These are phyloP conservation scores for Megaceryle maxima DNA, from an alignment of 2,113 vertebrate species.

Conservation along the genomic window DNA sequence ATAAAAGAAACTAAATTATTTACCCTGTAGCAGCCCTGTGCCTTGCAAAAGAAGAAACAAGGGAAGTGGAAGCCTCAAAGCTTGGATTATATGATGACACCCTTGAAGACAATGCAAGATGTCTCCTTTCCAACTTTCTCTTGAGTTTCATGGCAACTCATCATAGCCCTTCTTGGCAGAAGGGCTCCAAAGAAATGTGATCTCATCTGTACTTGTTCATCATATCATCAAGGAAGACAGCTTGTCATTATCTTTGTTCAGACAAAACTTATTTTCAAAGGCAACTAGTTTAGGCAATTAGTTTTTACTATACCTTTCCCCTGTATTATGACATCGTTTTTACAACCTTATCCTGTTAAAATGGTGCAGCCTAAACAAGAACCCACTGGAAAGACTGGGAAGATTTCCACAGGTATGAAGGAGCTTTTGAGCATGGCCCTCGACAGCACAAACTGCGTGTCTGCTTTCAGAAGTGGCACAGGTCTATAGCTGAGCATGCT, in stretches of 20 bases:
- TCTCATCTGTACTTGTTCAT: not conserved
- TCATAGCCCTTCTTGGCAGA: not conserved
- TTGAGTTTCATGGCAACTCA: not conserved
- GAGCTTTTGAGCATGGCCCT: not conserved
- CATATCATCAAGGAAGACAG: not conserved
- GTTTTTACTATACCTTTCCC: not conserved
- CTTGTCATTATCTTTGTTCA: not conserved
- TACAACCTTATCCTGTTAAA: not conserved
- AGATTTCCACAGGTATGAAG: not conserved
- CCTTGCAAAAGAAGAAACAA: not conserved
- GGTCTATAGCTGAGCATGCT: not conserved
- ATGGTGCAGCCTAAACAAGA: not conserved
- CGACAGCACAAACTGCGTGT: accelerated
- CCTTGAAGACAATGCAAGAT: not conserved
- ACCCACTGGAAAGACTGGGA: not conserved
- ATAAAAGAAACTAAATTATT: not conserved
- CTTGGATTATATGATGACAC: not conserved
- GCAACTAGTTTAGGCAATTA: not conserved
- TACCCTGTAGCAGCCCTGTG: not conserved
- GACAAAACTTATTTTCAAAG: not conserved
- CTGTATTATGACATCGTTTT: not conserved
- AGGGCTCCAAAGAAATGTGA: not conserved
- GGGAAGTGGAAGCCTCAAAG: not conserved
- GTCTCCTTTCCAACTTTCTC: not conserved
- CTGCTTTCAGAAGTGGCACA: not conserved